Evolutionary conservation across 2,888 invertebrate genomes (phyloP), one percentile per base, ranked within the genome.

Genomic region (Marasmarcha lunaedactyla): DNA sequence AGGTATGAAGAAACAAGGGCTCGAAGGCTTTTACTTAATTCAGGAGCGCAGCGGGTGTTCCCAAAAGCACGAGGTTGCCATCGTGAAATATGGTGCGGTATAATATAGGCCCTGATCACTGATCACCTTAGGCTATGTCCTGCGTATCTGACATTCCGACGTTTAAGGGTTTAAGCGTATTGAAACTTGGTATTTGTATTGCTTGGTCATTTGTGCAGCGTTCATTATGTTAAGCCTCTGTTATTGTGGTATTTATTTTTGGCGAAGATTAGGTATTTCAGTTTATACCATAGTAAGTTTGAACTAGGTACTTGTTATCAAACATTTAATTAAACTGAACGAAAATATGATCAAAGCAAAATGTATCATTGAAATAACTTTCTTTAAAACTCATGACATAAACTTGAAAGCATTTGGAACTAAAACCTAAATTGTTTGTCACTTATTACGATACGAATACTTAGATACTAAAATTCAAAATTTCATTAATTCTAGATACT

Each of bases 21-120:
- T 87, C 84, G 84, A 81, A 87, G 88, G 87, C 86, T 87, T 87
- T 86, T 87, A 87, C 87, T 87, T 87, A 88, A 88, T 88, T 87
- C 87, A 87, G 87, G 86, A 88, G 87, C 87, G 84, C 87, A 88
- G 87, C 87, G 86, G 88, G 87, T 84, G 87, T 87, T 83, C 83
- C 79, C 78, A 57, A 73, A 81, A 73, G 70, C 72, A 70, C 73
- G 55, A 67, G 67, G 51, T 55, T 56, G 66, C 62, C 59, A 58
- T 65, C 69, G 79, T 83, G 79, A 83, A 83, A 81, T 83, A 83
- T 83, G 77, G 81, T 70, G 64, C 71, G 60, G 54, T 25, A 49
- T 48, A 50, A 49, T 47, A 20, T 20, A 20, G 7, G 7, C 52
- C 51, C 52, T 55, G 55, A 62, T 57, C 60, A 56, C 54, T 59